These are phyloP conservation scores for Cervus canadensis DNA, from an alignment of 2,113 vertebrate species.

Conservation along the genomic window DNA sequence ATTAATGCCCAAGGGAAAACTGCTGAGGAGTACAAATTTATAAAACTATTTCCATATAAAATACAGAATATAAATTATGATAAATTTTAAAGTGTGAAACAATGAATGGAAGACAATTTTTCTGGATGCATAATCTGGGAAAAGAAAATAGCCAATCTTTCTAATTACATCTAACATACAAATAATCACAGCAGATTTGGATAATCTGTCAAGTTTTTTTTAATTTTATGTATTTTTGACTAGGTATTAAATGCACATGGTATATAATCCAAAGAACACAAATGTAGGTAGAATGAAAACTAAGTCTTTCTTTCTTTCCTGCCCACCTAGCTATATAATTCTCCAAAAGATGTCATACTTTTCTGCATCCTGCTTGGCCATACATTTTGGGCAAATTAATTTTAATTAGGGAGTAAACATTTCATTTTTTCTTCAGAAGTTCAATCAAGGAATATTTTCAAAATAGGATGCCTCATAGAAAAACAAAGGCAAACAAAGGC, in stretches of 20 bases:
- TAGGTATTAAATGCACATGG: background rate
- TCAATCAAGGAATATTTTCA: slow-evolving; percentile 15
- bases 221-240: background rate
- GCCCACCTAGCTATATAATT: background rate
- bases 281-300: background rate
- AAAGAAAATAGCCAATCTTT: background rate
- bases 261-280: background rate
- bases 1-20: background rate
- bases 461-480: background rate
- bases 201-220: background rate
- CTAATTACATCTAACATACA: background rate
- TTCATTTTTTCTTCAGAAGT: background rate
- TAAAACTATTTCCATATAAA: background rate
- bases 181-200: background rate
- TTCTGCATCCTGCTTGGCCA: background rate
- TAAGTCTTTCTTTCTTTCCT: background rate
- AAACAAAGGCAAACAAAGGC: background rate
- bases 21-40: background rate
- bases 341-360: background rate
- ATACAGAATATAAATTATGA: background rate
- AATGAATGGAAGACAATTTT: background rate
- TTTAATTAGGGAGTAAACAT: background rate
- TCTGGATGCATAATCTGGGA: background rate
- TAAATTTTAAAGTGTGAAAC: background rate
- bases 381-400: background rate